Base-by-base conservation (phyloP, 2,797 vertebrate genomes). In the Phoxinus dragarum region DNA sequence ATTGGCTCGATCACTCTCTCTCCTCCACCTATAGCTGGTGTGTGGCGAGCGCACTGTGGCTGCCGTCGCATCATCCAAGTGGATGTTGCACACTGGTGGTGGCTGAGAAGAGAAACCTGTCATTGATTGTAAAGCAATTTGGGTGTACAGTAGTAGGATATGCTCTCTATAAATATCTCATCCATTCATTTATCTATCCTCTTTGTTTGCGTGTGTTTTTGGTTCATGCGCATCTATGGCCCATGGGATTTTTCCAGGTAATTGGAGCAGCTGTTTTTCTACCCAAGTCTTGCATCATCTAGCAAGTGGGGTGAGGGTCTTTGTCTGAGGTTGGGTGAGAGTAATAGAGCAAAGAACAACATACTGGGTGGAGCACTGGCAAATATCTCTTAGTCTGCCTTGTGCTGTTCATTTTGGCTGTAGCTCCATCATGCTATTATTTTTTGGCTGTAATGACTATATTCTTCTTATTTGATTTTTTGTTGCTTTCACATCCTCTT, bases 231-330 rank as follows among this genome's bases (percentile, higher is more conserved):
- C 44, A 44, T 81, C 2, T 59, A 7, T 72, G 72, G 74, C 87
- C 74, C 61, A 61, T 82, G 82, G 87, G 85, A 87, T 40, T 91
- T 93, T 93, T 91, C 92, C 87, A 93, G 89, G 92, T 91, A 92
- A 90, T 88, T 75, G 90, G 86, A 91, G 92, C 91, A 90, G 90
- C 91, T 90, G 90, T 82, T 90, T 90, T 82, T 74, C 79, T 90
- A 90, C 90, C 90, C 92, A 64, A 92, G 89, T 90, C 91, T 94
- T 93, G 94, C 92, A 90, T 94, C 93, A 95, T 93, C 84, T 84
- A 86, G 89, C 81, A 85, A 83, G 86, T 86, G 80, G 88, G 83
- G 83, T 86, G 74, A 54, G 81, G 81, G 83, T 84, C 85, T 92
- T 90, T 91, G 87, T 89, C 67, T 87, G 59, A 56, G 83, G 68